These are phyloP conservation scores for Anastrepha ludens DNA, from an alignment of 1,140 invertebrate species.

Conservation along the genomic window DNA sequence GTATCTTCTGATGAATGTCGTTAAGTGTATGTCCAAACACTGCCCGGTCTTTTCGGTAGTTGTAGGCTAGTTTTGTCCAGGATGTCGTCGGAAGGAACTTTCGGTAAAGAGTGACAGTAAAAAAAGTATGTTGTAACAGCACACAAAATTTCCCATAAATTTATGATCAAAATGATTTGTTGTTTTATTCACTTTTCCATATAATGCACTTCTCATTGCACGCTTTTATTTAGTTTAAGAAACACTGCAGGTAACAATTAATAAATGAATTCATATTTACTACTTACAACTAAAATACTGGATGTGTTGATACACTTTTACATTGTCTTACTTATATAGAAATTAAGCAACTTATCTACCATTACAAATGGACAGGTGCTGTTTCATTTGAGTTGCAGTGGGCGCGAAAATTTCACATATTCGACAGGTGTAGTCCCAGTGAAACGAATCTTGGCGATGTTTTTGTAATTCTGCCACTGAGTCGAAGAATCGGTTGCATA, in stretches of 20 bases:
- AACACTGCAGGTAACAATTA: not conserved
- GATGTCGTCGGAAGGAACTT: too few relatives aligned
- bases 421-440: constrained; percentile 33
- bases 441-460: constrained; percentile 35
- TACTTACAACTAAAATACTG: constrained; percentile 40
- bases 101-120: too few relatives aligned
- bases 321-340: not conserved
- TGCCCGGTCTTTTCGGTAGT: too few relatives aligned
- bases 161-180: not conserved
- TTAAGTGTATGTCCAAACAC: too few relatives aligned
- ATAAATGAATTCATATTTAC: constrained; percentile 13
- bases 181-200: not conserved
- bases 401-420: constrained; percentile 32
- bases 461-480: not conserved
- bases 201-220: not conserved
- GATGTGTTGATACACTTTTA: not conserved
- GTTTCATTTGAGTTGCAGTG: constrained; percentile 16
- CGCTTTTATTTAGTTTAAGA: not conserved
- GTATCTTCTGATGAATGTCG: too few relatives aligned
- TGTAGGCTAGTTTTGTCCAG: too few relatives aligned
- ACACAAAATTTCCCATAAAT: too few relatives aligned
- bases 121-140: too few relatives aligned
- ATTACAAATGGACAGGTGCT: constrained; percentile 19
- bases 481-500: not conserved
- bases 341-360: not conserved